Conservation (phyloP, 2,888 invertebrate genomes). For the Hirtodrosophila alboralis region DNA sequence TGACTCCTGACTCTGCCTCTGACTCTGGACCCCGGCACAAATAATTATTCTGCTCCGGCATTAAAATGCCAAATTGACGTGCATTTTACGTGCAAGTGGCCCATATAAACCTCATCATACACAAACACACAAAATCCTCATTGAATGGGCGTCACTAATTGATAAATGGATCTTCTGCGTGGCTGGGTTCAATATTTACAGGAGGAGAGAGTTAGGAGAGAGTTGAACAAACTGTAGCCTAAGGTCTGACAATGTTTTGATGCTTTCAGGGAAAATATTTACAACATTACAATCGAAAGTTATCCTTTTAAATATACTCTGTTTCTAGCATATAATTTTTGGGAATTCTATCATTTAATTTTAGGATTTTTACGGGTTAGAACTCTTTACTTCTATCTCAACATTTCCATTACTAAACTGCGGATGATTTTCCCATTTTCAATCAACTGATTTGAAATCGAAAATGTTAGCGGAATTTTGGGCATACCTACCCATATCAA, state of each 20-base stretch:
- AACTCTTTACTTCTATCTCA: too few species aligned
- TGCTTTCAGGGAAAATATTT: constrained; percentile 29
- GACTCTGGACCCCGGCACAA: constrained; percentile 33
- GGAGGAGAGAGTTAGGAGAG: not conserved
- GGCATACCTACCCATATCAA: too few species aligned
- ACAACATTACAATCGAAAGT: constrained; percentile 11
- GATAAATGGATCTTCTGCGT: constrained; percentile 72
- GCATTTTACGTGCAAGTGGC: constrained; percentile 65
- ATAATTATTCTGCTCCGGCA: constrained; percentile 37
- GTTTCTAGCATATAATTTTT: too few species aligned
- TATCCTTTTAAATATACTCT: not conserved
- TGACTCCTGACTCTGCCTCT: constrained; percentile 60
- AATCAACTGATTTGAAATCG: too few species aligned
- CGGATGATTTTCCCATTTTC: too few species aligned
- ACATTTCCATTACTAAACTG: too few species aligned
- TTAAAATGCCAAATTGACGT: constrained; percentile 67
- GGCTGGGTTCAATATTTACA: constrained; percentile 44
- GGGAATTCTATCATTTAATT: too few species aligned
- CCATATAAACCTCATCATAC: constrained; percentile 41
- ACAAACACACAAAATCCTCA: constrained; percentile 31
- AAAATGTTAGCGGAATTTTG: too few species aligned
- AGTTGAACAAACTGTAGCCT: not conserved
- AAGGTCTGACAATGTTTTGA: constrained; percentile 5
- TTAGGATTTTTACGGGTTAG: too few species aligned
- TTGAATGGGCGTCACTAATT: constrained; percentile 77